Conservation (phyloP, 2,113 vertebrate species). For the Sciurus niger region DNA sequence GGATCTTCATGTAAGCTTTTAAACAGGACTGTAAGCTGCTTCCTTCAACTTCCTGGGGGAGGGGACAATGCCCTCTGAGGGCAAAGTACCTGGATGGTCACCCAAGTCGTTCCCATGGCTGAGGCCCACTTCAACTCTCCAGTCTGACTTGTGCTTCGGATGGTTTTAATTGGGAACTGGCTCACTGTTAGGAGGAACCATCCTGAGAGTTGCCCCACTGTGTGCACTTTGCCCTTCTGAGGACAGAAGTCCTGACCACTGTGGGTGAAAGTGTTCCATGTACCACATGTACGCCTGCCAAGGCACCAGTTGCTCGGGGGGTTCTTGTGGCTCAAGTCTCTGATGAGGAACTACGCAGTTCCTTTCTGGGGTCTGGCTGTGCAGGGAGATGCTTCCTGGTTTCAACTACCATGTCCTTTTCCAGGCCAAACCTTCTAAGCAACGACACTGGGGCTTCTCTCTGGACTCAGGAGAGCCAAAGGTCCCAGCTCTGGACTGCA, state of each 20-base stretch:
- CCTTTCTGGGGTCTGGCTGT: too few relatives aligned
- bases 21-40: too few relatives aligned
- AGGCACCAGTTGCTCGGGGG: neutral
- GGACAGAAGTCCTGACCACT: neutral
- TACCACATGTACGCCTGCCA: fast-evolving
- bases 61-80: neutral
- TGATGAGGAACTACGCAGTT: too few relatives aligned
- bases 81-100: neutral
- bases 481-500: too few relatives aligned
- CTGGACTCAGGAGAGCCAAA: too few relatives aligned
- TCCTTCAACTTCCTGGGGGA: neutral
- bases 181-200: neutral
- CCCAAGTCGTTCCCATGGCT: neutral
- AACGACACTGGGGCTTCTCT: too few relatives aligned
- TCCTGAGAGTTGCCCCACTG: too few relatives aligned
- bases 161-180: neutral
- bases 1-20: neutral
- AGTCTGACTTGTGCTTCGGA: neutral
- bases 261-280: too few relatives aligned
- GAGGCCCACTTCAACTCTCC: neutral
- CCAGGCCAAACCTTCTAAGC: too few relatives aligned
- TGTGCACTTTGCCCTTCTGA: neutral
- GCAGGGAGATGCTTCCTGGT: too few relatives aligned
- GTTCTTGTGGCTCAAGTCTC: too few relatives aligned
- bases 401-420: too few relatives aligned